Conservation (phyloP, 1,140 invertebrate genomes). For the Carposina sasakii region DNA sequence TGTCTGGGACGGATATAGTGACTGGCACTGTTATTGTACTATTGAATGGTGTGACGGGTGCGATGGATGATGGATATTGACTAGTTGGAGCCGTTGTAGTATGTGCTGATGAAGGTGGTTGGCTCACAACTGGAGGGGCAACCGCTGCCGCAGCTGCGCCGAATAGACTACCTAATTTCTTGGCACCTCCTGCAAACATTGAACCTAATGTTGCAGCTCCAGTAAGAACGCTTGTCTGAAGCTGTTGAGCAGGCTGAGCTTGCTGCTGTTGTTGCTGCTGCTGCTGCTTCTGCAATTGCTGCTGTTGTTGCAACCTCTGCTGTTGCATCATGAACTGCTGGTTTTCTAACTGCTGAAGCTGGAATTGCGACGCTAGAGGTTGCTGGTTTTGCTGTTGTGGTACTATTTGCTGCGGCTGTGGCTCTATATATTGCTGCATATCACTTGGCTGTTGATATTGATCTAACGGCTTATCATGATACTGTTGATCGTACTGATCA, state of each 20-base stretch:
- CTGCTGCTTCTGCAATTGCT: conserved; percentile 38
- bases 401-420: conserved; percentile 30
- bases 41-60: conserved; percentile 59
- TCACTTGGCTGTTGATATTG: conserved; percentile 29
- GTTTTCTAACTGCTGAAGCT: conserved; percentile 28
- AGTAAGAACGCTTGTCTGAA: conserved; percentile 59
- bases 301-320: conserved; percentile 32
- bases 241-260: conserved; percentile 49
- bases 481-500: conserved; percentile 17
- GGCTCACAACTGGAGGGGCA: conserved; percentile 38
- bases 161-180: conserved; percentile 66
- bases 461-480: conserved; percentile 3
- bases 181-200: conserved; percentile 69
- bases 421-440: conserved; percentile 30
- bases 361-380: no score
- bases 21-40: conserved; percentile 53
- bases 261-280: conserved; percentile 46
- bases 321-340: conserved; percentile 35
- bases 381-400: conserved; percentile 31
- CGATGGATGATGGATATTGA: conserved; percentile 43
- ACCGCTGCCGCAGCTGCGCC: conserved; percentile 65
- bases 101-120: conserved; percentile 30
- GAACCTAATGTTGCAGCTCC: conserved; percentile 66
- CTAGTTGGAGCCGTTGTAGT: conserved; percentile 27
- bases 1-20: conserved; percentile 63